Percentiles rank a stretch among this genome's conserved stretches.
Evolutionary conservation across 1,140 invertebrate genomes (phyloP).

Genomic region (Nephila pilipes): DNA sequence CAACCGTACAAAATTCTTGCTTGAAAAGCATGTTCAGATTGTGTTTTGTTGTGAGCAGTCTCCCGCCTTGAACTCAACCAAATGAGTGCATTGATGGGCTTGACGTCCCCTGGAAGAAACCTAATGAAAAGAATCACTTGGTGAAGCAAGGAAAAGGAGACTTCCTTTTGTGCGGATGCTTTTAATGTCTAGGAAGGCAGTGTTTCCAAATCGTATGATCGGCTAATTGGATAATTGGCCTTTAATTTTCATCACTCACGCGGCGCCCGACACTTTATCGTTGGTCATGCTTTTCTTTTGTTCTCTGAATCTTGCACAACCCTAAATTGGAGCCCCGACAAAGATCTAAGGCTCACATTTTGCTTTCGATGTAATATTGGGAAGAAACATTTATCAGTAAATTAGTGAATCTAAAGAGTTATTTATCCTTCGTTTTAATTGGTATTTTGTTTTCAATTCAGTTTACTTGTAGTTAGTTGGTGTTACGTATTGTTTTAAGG

Average conservation of each 20-base stretch:
- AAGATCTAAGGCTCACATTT: not conserved
- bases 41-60: not conserved
- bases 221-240: slow-evolving; percentile 24
- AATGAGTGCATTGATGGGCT: not conserved
- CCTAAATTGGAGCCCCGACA: not conserved
- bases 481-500: too few species aligned
- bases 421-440: too few species aligned
- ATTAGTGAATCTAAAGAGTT: not conserved
- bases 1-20: not conserved
- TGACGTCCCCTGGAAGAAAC: not conserved
- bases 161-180: not conserved
- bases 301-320: not conserved
- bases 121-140: slow-evolving; percentile 40
- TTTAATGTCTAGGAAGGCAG: slow-evolving; percentile 26
- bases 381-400: not conserved
- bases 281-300: not conserved
- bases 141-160: not conserved
- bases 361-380: not conserved
- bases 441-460: too few species aligned
- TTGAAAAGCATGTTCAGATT: not conserved
- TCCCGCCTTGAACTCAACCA: not conserved
- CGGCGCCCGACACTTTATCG: not conserved
- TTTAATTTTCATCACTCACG: slow-evolving; percentile 17
- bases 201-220: slow-evolving; percentile 19
- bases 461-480: too few species aligned